These are phyloP conservation scores for Telmatochromis bifrenatus DNA, from an alignment of 2,113 vertebrate genomes.

Conservation along the genomic window DNA sequence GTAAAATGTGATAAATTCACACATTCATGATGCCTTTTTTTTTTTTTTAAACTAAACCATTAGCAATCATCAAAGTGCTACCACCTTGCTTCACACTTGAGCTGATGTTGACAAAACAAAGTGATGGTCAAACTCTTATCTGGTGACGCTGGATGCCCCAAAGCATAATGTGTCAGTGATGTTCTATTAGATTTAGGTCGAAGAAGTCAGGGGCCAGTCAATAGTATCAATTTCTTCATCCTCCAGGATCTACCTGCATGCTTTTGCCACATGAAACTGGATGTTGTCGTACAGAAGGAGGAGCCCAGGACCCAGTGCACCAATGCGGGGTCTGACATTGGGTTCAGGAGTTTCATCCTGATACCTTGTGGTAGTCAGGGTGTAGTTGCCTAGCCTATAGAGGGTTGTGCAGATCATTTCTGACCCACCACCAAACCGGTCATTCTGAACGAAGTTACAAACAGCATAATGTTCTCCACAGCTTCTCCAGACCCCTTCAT, in stretches of 20 bases:
- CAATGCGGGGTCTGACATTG: fast-evolving
- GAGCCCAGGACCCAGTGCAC: neutral
- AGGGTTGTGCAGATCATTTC: fast-evolving
- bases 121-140: neutral
- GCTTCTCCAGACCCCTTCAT: too few species aligned
- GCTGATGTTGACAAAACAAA: neutral
- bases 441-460: neutral
- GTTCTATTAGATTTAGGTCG: neutral
- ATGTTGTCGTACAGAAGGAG: neutral
- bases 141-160: fast-evolving
- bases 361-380: neutral
- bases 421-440: neutral
- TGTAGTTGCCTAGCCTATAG: neutral
- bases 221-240: neutral
- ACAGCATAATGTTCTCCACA: neutral
- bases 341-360: neutral
- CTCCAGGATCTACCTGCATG: neutral
- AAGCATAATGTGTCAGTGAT: neutral
- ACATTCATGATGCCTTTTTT: neutral
- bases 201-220: fast-evolving
- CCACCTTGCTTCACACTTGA: neutral
- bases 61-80: neutral
- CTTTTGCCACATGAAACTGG: neutral
- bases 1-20: neutral
- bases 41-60: neutral